These are phyloP conservation scores for Corythornis madagascariensis DNA, from an alignment of 2,113 vertebrate genomes.

Conservation along the genomic window DNA sequence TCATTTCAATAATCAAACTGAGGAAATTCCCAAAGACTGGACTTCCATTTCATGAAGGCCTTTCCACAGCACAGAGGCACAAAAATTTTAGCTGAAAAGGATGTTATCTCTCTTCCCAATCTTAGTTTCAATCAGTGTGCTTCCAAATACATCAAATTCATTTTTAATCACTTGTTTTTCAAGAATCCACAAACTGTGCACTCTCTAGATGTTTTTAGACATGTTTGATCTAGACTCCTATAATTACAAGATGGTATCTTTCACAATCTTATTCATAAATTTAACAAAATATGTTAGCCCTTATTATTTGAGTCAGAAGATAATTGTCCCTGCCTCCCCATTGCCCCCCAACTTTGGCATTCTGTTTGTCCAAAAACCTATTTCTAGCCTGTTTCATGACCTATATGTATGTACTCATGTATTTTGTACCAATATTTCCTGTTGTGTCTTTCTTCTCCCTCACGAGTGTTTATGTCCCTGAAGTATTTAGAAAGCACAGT, in stretches of 20 bases:
- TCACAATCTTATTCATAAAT: neutral
- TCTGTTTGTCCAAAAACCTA: neutral
- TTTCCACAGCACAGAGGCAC: neutral
- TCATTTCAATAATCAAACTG: too few species aligned
- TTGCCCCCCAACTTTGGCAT: rapidly evolving
- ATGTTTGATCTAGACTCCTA: neutral
- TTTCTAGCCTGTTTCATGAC: neutral
- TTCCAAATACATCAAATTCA: neutral
- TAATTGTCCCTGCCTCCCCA: neutral
- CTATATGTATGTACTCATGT: neutral
- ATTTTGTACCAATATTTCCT: neutral
- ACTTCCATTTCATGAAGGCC: neutral
- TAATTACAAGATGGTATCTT: neutral
- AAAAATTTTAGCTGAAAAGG: neutral
- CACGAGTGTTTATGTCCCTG: neutral
- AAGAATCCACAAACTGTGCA: neutral
- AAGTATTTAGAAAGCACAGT: neutral
- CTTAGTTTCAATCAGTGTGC: neutral
- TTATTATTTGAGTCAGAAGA: neutral
- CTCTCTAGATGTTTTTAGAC: neutral
- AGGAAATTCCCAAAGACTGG: neutral
- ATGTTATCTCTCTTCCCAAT: neutral
- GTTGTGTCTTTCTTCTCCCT: neutral
- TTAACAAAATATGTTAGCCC: neutral
- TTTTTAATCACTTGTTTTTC: neutral